These are phyloP conservation scores for Zaprionus bogoriensis DNA, from an alignment of 2,888 invertebrate genomes.

Conservation along the genomic window DNA sequence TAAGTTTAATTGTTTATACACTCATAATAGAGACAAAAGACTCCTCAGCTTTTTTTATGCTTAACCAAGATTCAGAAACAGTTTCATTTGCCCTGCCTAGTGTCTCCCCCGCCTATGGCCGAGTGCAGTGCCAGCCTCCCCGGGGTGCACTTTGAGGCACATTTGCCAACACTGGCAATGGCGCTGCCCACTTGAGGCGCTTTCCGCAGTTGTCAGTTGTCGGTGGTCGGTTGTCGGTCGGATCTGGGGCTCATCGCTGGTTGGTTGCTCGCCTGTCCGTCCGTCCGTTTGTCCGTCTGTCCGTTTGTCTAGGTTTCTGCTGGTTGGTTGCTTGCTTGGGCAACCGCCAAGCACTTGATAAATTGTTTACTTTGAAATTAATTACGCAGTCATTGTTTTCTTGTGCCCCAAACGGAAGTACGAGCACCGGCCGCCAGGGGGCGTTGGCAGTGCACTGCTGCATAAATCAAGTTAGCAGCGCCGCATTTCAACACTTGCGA, in stretches of 20 bases:
- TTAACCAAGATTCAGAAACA: too few relatives aligned
- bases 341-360: conserved; percentile 63
- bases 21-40: too few relatives aligned
- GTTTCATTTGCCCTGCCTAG: too few relatives aligned
- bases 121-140: conserved; percentile 15
- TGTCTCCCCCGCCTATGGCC: too few relatives aligned
- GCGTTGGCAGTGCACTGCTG: conserved; percentile 31
- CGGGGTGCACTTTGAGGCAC: conserved; percentile 38
- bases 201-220: conserved; percentile 30
- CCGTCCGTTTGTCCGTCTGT: neutral
- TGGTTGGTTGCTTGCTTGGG: conserved; percentile 10
- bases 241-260: conserved; percentile 38
- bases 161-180: conserved; percentile 45
- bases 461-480: conserved; percentile 79
- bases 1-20: too few relatives aligned
- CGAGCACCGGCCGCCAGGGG: conserved; percentile 39
- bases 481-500: conserved; percentile 69
- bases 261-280: conserved; percentile 1
- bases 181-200: conserved; percentile 45
- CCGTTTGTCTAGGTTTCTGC: neutral
- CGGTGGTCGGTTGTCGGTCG: conserved; percentile 25
- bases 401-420: conserved; percentile 51
- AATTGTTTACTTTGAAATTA: conserved; percentile 77
- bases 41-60: too few relatives aligned
- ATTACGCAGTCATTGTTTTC: conserved; percentile 73